Conservation (phyloP, 92 coral and sea anemone species). For the Actinostola sp. region DNA sequence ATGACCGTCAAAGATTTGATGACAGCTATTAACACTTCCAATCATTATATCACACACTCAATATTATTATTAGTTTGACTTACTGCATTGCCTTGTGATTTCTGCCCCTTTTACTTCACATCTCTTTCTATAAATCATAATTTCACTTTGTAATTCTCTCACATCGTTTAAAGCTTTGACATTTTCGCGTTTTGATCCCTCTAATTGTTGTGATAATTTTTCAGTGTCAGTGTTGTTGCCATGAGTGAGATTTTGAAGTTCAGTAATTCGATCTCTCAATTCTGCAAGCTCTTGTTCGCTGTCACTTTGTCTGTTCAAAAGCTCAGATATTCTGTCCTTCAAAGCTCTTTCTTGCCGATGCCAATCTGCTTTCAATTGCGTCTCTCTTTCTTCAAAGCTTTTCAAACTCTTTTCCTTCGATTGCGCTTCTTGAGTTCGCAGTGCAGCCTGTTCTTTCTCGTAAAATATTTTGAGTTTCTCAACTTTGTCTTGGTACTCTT, state of each 20-base stretch:
- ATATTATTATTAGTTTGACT: slow-evolving; percentile 29
- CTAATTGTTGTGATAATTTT: slow-evolving; percentile 58
- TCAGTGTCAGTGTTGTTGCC: slow-evolving; percentile 57
- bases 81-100: slow-evolving; percentile 81
- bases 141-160: slow-evolving; percentile 69
- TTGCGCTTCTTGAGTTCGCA: slow-evolving; percentile 63
- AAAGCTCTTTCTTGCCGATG: slow-evolving; percentile 85
- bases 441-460: slow-evolving; percentile 88
- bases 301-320: slow-evolving; percentile 73
- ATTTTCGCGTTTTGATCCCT: slow-evolving; percentile 59
- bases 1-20: neutral
- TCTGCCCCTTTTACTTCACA: slow-evolving; percentile 81
- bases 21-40: neutral
- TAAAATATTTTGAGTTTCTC: slow-evolving; percentile 84
- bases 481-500: slow-evolving; percentile 81
- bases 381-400: slow-evolving; percentile 76
- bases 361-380: slow-evolving; percentile 68
- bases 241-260: slow-evolving; percentile 45
- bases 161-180: slow-evolving; percentile 71
- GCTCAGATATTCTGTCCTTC: slow-evolving; percentile 91
- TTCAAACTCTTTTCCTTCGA: slow-evolving; percentile 60
- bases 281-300: slow-evolving; percentile 69
- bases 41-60: neutral
- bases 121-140: slow-evolving; percentile 73
- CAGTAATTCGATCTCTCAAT: slow-evolving; percentile 61